These are phyloP conservation scores for Macroglossus sobrinus DNA, from an alignment of 2,113 vertebrate genomes.

Conservation along the genomic window DNA sequence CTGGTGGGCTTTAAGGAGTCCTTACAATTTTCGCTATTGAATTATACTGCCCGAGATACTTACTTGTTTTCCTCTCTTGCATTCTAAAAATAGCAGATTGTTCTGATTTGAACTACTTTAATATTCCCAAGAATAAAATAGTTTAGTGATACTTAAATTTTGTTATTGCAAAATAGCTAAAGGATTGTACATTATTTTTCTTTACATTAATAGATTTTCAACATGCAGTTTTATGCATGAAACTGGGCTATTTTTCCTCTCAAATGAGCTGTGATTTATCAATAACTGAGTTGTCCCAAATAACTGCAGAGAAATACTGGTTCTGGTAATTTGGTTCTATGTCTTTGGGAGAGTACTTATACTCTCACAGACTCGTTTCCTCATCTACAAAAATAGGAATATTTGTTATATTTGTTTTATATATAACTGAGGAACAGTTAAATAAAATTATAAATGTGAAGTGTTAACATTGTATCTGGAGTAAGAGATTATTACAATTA, in stretches of 20 bases:
- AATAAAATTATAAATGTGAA: not conserved
- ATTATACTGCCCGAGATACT: not conserved
- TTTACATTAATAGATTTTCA: not conserved
- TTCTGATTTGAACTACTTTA: not conserved
- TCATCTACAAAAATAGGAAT: not conserved
- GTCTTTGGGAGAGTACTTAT: not conserved
- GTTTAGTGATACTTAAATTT: not conserved
- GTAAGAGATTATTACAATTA: not conserved
- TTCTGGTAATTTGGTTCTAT: not conserved
- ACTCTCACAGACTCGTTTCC: not conserved
- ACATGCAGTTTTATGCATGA: not conserved
- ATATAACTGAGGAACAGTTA: not conserved
- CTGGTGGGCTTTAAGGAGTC: not conserved
- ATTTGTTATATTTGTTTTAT: not conserved
- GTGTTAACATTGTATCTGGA: not conserved
- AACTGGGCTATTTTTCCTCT: not conserved
- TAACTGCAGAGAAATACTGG: not conserved
- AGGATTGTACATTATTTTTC: not conserved
- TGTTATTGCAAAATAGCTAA: not conserved
- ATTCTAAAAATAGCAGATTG: not conserved
- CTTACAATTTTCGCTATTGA: not conserved
- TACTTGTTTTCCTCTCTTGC: not conserved
- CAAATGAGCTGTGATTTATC: not conserved
- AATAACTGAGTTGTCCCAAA: not conserved
- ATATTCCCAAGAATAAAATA: not conserved